A percentile compares a stretch with the other conserved stretches of the same genome.
These are phyloP conservation scores for Hylaea fasciaria DNA, from an alignment of 2,888 invertebrate species.

Conservation along the genomic window DNA sequence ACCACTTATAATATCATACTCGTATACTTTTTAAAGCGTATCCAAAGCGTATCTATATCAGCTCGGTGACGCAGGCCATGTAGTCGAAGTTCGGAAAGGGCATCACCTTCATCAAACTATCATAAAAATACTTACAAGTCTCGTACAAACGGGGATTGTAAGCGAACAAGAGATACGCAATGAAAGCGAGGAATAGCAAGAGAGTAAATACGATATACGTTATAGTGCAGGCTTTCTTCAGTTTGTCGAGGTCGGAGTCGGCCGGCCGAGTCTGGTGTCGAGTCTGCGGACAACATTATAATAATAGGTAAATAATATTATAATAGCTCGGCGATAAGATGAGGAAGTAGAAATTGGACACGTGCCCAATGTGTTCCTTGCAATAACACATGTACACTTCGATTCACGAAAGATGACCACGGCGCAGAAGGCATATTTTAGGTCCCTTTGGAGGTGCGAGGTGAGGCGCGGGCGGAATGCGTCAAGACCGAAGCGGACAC, in stretches of 20 bases:
- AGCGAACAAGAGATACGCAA: constrained; percentile 9
- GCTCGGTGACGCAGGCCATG: constrained; percentile 8
- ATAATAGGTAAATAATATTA: background rate
- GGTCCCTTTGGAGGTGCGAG: too few species aligned
- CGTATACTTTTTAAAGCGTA: too few species aligned
- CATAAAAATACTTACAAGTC: background rate
- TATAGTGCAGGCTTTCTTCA: constrained; percentile 20
- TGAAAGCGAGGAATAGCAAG: constrained; percentile 18
- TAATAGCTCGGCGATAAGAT: too few species aligned
- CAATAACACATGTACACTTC: too few species aligned
- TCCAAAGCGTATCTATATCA: constrained; percentile 6
- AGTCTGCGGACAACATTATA: constrained; percentile 16
- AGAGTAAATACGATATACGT: constrained; percentile 24
- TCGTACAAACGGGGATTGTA: constrained; percentile 11
- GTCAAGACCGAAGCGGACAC: too few species aligned
- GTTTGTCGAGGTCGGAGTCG: constrained; percentile 13
- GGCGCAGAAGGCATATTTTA: too few species aligned
- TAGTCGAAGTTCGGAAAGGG: constrained; percentile 7
- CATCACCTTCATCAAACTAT: background rate
- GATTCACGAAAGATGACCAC: too few species aligned
- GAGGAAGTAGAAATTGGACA: too few species aligned
- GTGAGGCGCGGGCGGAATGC: too few species aligned
- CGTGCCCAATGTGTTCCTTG: too few species aligned
- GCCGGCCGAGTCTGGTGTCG: background rate
- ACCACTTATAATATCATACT: too few species aligned